A percentile compares a stretch with the other conserved stretches of the same genome.
phyloP scores from a whole-genome alignment of 2,797 vertebrate species.

The Alcedo atthis region DNA sequence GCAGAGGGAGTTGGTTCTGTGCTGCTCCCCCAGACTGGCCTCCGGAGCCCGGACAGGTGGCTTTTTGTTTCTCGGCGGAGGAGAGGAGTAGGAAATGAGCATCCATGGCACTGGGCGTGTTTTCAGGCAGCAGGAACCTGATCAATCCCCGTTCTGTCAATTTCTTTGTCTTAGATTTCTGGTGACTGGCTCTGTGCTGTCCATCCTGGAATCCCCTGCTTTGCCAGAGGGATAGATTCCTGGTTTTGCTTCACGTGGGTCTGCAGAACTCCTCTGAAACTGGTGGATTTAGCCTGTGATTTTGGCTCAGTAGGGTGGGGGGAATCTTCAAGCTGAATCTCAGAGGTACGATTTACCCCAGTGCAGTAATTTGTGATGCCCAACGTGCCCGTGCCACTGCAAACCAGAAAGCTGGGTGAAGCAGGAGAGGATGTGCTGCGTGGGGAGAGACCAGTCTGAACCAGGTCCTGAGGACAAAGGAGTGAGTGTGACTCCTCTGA shows the following conservation, averaged over 20 bases:
- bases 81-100: not conserved
- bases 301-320: not conserved
- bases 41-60: not conserved
- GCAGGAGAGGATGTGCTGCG: not conserved
- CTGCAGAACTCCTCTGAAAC: not conserved
- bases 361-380: not conserved
- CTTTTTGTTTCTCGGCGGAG: not conserved
- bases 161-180: not conserved
- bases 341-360: not conserved
- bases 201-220: not conserved
- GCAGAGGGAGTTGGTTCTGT: not conserved
- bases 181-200: not conserved
- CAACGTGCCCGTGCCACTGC: accelerated
- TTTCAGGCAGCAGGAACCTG: not conserved
- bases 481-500: not conserved
- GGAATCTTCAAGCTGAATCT: not conserved
- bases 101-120: not conserved
- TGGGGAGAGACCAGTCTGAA: not conserved
- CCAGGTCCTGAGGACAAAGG: not conserved
- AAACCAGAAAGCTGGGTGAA: not conserved
- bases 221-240: not conserved
- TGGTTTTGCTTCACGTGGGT: not conserved
- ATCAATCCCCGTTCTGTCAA: not conserved
- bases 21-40: not conserved
- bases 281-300: not conserved